Evolutionary conservation across 1,140 invertebrate species (phyloP).

Genomic region (Rhopalosiphum maidis): DNA sequence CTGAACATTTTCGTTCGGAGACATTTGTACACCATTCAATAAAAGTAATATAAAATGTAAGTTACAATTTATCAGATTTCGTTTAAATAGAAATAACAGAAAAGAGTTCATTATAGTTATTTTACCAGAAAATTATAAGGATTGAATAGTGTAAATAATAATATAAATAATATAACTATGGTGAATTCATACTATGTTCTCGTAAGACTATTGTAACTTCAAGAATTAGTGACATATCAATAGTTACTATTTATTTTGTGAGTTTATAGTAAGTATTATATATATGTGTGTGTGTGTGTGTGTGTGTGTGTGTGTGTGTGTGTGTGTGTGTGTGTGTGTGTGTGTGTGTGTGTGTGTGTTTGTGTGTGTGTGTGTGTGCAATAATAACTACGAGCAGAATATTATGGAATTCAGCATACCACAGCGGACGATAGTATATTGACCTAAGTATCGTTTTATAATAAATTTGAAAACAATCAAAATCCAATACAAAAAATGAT

Average conservation of each 20-base stretch:
- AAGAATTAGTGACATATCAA: not conserved
- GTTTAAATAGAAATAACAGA: conserved; percentile 11
- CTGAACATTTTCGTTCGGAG: not conserved
- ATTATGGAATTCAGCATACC: not conserved
- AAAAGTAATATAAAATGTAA: not conserved
- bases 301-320: too few relatives aligned
- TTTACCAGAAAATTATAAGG: not conserved
- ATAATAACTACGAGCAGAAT: not conserved
- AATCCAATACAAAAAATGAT: too few relatives aligned
- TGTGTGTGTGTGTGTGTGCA: too few relatives aligned
- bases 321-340: too few relatives aligned
- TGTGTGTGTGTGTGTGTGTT: too few relatives aligned
- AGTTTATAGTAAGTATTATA: not conserved
- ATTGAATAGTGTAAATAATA: not conserved
- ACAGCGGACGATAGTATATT: not conserved
- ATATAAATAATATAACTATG: not conserved
- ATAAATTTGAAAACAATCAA: too few relatives aligned
- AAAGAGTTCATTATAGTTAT: not conserved
- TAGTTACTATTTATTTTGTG: not conserved
- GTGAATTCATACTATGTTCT: not conserved
- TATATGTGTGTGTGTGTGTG: too few relatives aligned
- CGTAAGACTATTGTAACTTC: not conserved
- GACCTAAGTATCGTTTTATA: not conserved
- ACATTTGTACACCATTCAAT: not conserved
- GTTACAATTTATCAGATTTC: not conserved